These are phyloP conservation scores for Phataginus tetradactyla DNA, from an alignment of 2,797 vertebrate species.

Conservation along the genomic window DNA sequence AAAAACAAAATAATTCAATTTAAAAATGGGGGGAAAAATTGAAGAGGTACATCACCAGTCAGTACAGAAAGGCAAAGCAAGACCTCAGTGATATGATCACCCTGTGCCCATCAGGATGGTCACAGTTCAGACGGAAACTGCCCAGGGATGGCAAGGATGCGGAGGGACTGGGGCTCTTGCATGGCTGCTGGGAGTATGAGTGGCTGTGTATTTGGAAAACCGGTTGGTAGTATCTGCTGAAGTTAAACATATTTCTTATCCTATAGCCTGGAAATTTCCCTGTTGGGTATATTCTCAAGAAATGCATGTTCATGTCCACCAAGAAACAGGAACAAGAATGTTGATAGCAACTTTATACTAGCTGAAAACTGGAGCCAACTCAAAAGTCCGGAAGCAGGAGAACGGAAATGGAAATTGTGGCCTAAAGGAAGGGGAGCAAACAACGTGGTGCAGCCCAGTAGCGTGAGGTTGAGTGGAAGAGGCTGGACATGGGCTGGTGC, in stretches of 20 bases:
- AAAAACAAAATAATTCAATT: not conserved
- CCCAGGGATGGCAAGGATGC: rapidly evolving
- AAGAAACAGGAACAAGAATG: not conserved
- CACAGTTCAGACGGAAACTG: too few relatives aligned
- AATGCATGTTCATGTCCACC: not conserved
- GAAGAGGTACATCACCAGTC: not conserved
- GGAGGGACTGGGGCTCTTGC: too few relatives aligned
- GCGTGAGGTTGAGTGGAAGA: not conserved
- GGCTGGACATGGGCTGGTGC: rapidly evolving
- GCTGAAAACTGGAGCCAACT: not conserved
- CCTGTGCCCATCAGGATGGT: not conserved
- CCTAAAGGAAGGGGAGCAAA: not conserved
- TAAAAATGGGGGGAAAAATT: not conserved
- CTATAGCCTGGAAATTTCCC: not conserved
- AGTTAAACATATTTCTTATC: not conserved
- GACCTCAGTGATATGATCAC: not conserved
- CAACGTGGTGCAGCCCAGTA: not conserved
- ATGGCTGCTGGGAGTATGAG: not conserved
- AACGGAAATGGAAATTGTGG: not conserved
- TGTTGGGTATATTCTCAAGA: too few relatives aligned
- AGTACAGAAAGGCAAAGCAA: not conserved
- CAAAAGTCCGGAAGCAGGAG: not conserved
- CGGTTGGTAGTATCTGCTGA: not conserved
- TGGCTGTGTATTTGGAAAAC: not conserved
- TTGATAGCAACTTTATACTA: not conserved